Base-by-base conservation (phyloP, 2,797 vertebrate species). In the Pangasius mekongensis region DNA sequence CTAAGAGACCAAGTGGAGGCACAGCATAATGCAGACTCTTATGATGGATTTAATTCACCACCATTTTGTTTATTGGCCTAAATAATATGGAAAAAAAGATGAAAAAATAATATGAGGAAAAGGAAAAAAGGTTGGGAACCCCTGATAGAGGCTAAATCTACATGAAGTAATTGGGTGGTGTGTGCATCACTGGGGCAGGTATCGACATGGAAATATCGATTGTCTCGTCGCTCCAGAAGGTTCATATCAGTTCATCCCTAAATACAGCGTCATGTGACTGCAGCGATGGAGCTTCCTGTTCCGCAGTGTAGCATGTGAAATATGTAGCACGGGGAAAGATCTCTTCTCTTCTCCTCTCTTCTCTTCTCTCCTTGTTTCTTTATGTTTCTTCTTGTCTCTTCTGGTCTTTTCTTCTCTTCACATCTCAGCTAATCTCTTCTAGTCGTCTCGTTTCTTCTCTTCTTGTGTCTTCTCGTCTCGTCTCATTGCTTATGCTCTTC, bases 141-240 rank as follows among this genome's bases (percentile, higher is more conserved):
- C 5, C 30, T 81, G 4, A 33, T 58, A 58, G 0, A 22, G 77
- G 0, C 9, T 36, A 81, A 58, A 81, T 54, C 54, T 81, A 13
- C 20, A 56, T 56, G 58, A 80, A 36, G 78, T 36, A 20, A 11
- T 81, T 24, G 18, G 16, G 49, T 49, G 43, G 24, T 27, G 11
- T 73, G 3, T 76, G 76, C 49, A 56, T 56, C n/a, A 56, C 30
- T 77, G 30, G 73, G 49, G 76, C 49, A 20, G 49, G 49, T 78
- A 78, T 78, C 3, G 76, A 54, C 49, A 54, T 81, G 78, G 54
- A 81, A 11, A 81, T 81, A 81, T 81, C 24, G 78, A 60, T 39
- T 36, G 20, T 39, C 54, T 60, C 54, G 22, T 60, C 20, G 20
- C 1, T 13, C 11, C 54, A 81, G 78, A 60, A 56, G 56, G 76